These are phyloP conservation scores for Boleophthalmus pectinirostris DNA, from an alignment of 2,113 vertebrate genomes.

Conservation along the genomic window DNA sequence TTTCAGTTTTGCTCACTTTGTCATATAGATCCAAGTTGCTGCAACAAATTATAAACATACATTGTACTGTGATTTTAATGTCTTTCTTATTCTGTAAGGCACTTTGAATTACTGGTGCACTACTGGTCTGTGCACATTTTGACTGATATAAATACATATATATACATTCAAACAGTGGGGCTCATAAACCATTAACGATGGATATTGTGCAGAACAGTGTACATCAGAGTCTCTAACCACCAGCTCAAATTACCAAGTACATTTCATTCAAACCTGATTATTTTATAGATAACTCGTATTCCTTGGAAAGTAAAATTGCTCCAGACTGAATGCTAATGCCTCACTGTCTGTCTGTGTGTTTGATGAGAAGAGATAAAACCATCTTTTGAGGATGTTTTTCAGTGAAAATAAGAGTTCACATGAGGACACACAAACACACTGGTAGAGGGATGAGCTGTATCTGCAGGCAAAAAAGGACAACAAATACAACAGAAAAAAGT, in stretches of 20 bases:
- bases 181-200: too few relatives aligned
- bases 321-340: not conserved
- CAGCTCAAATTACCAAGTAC: not conserved
- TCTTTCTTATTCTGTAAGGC: too few relatives aligned
- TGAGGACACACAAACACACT: slow-evolving; percentile 12
- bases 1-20: too few relatives aligned
- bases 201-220: not conserved
- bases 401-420: slow-evolving; percentile 7
- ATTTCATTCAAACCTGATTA: not conserved
- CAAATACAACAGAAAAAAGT: not conserved
- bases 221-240: not conserved
- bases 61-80: too few relatives aligned
- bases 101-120: too few relatives aligned
- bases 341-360: not conserved
- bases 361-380: not conserved
- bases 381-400: slow-evolving; percentile 5
- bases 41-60: too few relatives aligned
- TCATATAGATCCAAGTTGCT: too few relatives aligned
- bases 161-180: too few relatives aligned
- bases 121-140: too few relatives aligned
- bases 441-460: not conserved
- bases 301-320: not conserved
- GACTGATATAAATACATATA: too few relatives aligned
- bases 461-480: not conserved
- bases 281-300: not conserved